phyloP scores from a whole-genome alignment of 2,888 invertebrate species.

The Dione vanillae region DNA sequence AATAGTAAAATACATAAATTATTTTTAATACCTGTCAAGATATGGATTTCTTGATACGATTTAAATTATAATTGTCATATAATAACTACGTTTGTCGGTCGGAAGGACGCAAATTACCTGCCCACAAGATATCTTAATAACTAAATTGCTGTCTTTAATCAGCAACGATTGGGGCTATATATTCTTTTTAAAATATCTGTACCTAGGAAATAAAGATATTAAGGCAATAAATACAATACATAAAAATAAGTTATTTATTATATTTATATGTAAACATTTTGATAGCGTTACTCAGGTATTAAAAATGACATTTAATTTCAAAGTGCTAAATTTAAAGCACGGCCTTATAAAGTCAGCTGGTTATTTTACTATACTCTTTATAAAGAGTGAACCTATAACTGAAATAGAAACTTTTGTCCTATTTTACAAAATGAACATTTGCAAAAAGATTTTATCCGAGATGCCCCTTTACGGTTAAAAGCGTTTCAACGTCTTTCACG shows the following conservation, averaged over 20 bases:
- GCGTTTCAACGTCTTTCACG: conserved; percentile 72
- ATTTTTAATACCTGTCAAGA: no score
- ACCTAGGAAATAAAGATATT: not conserved
- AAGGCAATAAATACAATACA: not conserved
- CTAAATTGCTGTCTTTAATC: conserved; percentile 55
- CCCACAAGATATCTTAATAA: conserved; percentile 54
- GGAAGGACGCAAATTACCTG: conserved; percentile 55
- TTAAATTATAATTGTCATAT: conserved; percentile 40
- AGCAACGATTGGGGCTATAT: conserved; percentile 36
- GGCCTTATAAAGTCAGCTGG: no score
- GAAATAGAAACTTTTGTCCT: not conserved
- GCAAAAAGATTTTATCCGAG: conserved; percentile 13
- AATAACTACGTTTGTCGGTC: conserved; percentile 38
- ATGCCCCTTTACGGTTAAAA: conserved; percentile 50
- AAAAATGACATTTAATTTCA: no score
- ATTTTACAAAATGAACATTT: conserved; percentile 14
- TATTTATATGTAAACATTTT: no score
- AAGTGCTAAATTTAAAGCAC: no score
- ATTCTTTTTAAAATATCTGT: not conserved
- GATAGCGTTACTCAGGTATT: no score
- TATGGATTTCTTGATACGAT: not conserved
- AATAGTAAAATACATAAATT: not conserved
- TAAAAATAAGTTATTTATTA: no score
- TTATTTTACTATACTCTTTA: not conserved
- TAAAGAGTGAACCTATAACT: no score